phyloP scores from a whole-genome alignment of 2,888 invertebrate species.

The Sphaerophoria rueppellii region DNA sequence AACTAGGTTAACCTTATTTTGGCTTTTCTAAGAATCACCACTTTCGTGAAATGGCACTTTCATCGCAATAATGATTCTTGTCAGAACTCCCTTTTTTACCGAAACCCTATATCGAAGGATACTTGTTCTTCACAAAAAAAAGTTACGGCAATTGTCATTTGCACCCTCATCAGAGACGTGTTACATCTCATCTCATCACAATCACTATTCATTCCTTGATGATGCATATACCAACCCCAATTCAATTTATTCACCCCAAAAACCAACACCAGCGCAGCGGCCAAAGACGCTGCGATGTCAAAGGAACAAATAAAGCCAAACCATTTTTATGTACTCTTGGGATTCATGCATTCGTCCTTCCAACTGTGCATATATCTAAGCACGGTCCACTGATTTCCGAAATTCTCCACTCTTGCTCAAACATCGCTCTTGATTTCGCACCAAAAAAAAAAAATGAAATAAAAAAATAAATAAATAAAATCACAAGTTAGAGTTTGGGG shows the following conservation, averaged over 20 bases:
- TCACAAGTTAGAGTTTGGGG: constrained; percentile 7
- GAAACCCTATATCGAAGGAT: neutral
- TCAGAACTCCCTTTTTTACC: neutral
- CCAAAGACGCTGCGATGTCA: neutral
- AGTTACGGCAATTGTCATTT: constrained; percentile 39
- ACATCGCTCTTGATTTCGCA: constrained; percentile 68
- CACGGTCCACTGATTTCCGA: constrained; percentile 36
- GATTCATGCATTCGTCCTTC: constrained; percentile 35
- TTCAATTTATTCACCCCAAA: constrained; percentile 58
- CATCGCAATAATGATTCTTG: constrained; percentile 7
- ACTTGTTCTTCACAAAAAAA: neutral
- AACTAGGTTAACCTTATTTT: constrained; percentile 13
- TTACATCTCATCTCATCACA: constrained; percentile 66
- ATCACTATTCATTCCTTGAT: constrained; percentile 71
- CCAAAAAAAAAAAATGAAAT: constrained; percentile 16
- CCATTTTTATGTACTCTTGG: neutral
- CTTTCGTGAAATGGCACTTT: constrained; percentile 9
- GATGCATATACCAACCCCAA: constrained; percentile 30
- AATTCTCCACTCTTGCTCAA: constrained; percentile 60
- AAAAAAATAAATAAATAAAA: neutral
- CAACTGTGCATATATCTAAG: neutral
- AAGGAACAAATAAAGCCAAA: neutral
- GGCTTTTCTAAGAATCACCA: neutral
- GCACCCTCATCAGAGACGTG: constrained; percentile 60
- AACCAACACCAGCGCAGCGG: neutral